Percentiles rank a stretch among this genome's conserved stretches.
Conservation (phyloP, 2,113 vertebrate genomes). For the Pardalotus punctatus region DNA sequence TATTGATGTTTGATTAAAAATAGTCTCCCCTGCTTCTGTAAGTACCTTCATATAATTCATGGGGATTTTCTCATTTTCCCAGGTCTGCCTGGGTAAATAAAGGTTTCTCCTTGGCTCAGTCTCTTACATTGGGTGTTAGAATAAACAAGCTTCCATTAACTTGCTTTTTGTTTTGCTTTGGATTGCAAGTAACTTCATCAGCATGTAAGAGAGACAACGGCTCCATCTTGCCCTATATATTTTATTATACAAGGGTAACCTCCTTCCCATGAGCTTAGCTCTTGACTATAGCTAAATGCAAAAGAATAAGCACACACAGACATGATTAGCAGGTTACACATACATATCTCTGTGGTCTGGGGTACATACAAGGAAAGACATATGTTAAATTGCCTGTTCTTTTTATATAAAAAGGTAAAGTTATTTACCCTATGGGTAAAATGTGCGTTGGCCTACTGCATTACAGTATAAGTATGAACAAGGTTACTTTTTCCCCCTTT, state of each 20-base stretch:
- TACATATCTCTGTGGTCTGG: background rate
- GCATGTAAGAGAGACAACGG: background rate
- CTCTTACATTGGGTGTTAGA: background rate
- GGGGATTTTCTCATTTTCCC: constrained; percentile 63
- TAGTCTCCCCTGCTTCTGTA: constrained; percentile 1
- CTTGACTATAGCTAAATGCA: background rate
- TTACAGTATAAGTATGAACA: background rate
- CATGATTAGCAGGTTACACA: background rate
- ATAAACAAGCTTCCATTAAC: constrained; percentile 18
- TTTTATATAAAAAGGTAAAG: background rate
- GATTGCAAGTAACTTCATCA: constrained; percentile 10
- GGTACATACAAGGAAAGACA: background rate
- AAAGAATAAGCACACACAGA: background rate
- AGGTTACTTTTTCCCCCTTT: constrained; percentile 16
- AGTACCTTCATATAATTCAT: constrained; percentile 38
- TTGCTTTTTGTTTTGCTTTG: constrained; percentile 38
- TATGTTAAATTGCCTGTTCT: background rate
- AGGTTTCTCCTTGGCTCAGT: constrained; percentile 4
- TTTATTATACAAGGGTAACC: background rate
- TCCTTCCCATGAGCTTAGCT: background rate
- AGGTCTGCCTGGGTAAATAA: constrained; percentile 51
- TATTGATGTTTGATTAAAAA: constrained; percentile 63
- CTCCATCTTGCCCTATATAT: background rate
- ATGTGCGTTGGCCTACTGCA: background rate
- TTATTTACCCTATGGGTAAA: background rate